Evolutionary conservation across 2,888 invertebrate genomes (phyloP), one percentile per base, ranked within the genome.

Genomic region (Tetragnatha montana): DNA sequence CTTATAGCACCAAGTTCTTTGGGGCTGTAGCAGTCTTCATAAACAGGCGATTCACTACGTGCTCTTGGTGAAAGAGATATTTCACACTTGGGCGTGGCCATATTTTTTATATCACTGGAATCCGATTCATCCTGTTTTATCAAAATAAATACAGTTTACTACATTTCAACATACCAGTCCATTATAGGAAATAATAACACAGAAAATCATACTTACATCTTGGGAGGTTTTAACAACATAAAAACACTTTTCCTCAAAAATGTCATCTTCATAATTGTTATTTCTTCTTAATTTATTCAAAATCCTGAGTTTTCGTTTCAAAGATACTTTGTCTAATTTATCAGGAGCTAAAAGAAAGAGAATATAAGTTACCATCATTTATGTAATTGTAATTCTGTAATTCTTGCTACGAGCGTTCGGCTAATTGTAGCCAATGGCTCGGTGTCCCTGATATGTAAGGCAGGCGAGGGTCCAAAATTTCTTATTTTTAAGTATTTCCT

Each of bases 191-290:
- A 51, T 8, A 19, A 47, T 47, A 69, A 21, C 7, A 3, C 70
- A 60, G 60, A 60, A 35, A 60, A 51, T 73, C 19, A 68, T 35
- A 75, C 35, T 68, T 75, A 83, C 83, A 17, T 76, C 68, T n/a
- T 22, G n/a, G 12, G 69, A 6, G 7, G 17, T 35, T 12, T 21
- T 10, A 17, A 76, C 47, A 7, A 8, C 12, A 75, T 17, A 76
- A 60, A 83, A n/a, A 50, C 50, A 17, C 14, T 22, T 69, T 10
- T 78, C 49, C 47, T 69, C 81, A 81, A 75, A 87, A 1, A 87
- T 35, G 47, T 87, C 87, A 81, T 87, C 87, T 68, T 80, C 81
- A 81, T 81, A 81, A 50, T n/a, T 22, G 22, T 35, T 35, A 68
- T 80, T 78, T 8, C 35, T 21, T 21, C 74, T 49, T 10, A 80